Conservation (phyloP, 2,797 vertebrate species). For the Taenioides sp. region DNA sequence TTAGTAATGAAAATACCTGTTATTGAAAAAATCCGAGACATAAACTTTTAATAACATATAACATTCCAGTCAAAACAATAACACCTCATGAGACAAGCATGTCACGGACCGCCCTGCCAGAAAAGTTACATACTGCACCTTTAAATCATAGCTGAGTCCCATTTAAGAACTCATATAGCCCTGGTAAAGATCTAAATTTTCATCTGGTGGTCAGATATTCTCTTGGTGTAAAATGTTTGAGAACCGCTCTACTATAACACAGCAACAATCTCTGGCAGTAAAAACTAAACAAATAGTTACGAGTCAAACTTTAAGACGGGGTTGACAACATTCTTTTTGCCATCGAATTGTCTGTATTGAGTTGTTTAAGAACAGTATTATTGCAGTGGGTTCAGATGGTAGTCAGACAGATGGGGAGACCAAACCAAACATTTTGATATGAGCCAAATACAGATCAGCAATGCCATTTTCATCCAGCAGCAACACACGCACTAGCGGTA, state of each 20-base stretch:
- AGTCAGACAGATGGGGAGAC: slow-evolving; percentile 30
- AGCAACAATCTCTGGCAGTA: slow-evolving; percentile 23
- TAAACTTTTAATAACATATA: too few relatives aligned
- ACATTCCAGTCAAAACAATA: too few relatives aligned
- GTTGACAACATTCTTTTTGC: slow-evolving; percentile 13
- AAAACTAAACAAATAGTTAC: slow-evolving; percentile 32
- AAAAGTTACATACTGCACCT: too few relatives aligned
- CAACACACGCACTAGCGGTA: background rate
- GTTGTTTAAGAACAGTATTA: slow-evolving; percentile 43
- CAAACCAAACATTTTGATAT: slow-evolving; percentile 49
- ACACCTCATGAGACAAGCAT: too few relatives aligned
- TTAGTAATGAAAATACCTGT: too few relatives aligned
- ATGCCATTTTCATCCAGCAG: slow-evolving; percentile 50
- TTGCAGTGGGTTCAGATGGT: slow-evolving; percentile 21
- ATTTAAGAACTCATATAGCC: background rate
- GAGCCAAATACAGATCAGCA: slow-evolving; percentile 42
- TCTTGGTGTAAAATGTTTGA: background rate
- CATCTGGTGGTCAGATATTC: background rate
- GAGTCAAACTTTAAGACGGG: slow-evolving; percentile 35
- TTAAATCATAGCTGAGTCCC: background rate
- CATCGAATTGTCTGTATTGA: slow-evolving; percentile 37
- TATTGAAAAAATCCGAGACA: too few relatives aligned
- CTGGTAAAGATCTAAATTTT: background rate
- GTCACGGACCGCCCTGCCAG: too few relatives aligned
- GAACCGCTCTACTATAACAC: slow-evolving; percentile 27